Evolutionary conservation across 2,888 invertebrate species (phyloP).

Genomic region (Aleiodes leptofemur): DNA sequence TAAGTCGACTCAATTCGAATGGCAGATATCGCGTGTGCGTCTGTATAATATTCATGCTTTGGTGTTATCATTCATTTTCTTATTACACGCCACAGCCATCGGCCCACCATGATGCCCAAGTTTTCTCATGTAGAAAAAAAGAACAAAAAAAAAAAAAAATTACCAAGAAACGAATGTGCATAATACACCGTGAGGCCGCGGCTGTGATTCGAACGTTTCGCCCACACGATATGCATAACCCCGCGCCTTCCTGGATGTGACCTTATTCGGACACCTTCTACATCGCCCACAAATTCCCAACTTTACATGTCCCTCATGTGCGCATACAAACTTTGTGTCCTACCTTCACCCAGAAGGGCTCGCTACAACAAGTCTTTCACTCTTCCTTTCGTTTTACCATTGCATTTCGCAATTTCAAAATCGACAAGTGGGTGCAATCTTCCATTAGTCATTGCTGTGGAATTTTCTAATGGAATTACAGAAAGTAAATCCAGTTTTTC

Average conservation of each 20-base stretch:
- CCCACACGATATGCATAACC: conserved; percentile 53
- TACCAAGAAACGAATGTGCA: conserved; percentile 25
- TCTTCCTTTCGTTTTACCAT: conserved; percentile 26
- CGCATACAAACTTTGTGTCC: background rate
- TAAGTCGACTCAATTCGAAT: conserved; percentile 54
- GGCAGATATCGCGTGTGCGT: conserved; percentile 31
- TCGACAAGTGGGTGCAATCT: conserved; percentile 52
- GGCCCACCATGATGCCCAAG: conserved; percentile 35
- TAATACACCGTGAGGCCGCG: conserved; percentile 44
- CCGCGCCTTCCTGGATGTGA: conserved; percentile 66
- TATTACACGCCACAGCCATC: conserved; percentile 16
- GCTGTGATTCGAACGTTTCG: conserved; percentile 53
- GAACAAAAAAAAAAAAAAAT: conserved; percentile 7
- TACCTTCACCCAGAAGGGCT: conserved; percentile 7
- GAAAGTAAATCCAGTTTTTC: conserved; percentile 19
- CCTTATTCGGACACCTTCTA: conserved; percentile 74
- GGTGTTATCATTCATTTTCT: conserved; percentile 42
- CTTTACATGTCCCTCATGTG: conserved; percentile 39
- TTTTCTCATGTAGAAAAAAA: conserved; percentile 2
- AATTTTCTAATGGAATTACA: conserved; percentile 39
- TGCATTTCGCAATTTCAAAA: conserved; percentile 51
- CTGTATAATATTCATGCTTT: conserved; percentile 28
- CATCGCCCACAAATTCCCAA: conserved; percentile 65
- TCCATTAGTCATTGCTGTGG: conserved; percentile 2
- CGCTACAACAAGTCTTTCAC: conserved; percentile 17